These are phyloP conservation scores for Pocillopora meandrina DNA, from an alignment of 92 coral and sea anemone genomes.

Conservation along the genomic window DNA sequence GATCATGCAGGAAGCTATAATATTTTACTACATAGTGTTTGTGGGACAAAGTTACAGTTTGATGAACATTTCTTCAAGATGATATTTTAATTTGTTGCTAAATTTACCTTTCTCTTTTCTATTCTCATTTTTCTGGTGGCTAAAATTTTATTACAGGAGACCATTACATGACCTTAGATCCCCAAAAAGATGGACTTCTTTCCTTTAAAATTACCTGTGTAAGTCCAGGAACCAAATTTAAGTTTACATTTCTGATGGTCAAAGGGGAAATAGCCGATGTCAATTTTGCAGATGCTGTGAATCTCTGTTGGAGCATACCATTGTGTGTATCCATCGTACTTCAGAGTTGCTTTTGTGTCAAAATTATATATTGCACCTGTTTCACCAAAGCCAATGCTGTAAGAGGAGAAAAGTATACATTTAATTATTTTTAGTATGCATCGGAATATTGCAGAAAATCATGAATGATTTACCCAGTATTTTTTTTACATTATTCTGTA, in stretches of 20 bases:
- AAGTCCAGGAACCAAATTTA: constrained; percentile 99
- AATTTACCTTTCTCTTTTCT: too few relatives aligned
- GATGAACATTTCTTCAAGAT: too few relatives aligned
- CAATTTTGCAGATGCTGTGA: constrained; percentile 97
- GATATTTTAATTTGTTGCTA: too few relatives aligned
- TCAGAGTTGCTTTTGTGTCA: constrained; percentile 82
- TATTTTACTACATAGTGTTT: too few relatives aligned
- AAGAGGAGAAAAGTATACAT: neutral
- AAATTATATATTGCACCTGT: constrained; percentile 95
- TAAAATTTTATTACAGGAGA: too few relatives aligned
- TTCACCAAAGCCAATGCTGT: constrained; percentile 88
- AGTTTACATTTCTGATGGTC: constrained; percentile 86
- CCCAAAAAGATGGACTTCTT: neutral
- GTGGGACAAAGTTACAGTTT: too few relatives aligned
- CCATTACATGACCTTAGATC: too few relatives aligned
- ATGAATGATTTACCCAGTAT: too few relatives aligned
- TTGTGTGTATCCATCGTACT: constrained; percentile 68
- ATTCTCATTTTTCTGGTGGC: too few relatives aligned
- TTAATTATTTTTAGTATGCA: neutral
- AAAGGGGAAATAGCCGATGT: constrained; percentile 90
- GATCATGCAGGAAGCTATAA: too few relatives aligned
- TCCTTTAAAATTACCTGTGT: constrained; percentile 56
- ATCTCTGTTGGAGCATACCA: constrained; percentile 98
- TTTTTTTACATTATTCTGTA: too few relatives aligned
- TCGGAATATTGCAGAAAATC: too few relatives aligned